Percentiles rank a stretch among this genome's conserved stretches.
Conservation (phyloP, 2,797 vertebrate species). For the Eulemur mongoz region DNA sequence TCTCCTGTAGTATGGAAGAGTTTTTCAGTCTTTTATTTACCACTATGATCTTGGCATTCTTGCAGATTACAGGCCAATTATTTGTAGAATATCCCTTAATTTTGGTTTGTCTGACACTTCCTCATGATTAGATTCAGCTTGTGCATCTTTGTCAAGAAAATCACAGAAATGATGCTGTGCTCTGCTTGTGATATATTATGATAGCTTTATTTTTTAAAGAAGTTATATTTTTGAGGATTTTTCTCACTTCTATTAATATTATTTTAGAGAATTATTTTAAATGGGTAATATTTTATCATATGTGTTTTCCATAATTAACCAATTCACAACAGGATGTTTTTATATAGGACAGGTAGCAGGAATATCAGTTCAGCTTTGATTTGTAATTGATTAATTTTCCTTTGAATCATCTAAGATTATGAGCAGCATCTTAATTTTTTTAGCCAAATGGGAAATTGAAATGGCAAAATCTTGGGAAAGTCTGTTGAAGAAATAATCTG, state of each 20-base stretch:
- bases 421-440: conserved; percentile 9
- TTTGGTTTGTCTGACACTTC: conserved; percentile 19
- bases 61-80: neutral
- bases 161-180: neutral
- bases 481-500: neutral
- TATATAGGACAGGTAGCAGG: neutral
- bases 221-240: neutral
- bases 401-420: neutral
- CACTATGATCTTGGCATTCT: neutral
- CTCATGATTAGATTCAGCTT: neutral
- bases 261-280: conserved; percentile 2
- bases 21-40: neutral
- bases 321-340: neutral
- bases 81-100: neutral
- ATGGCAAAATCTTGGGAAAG: neutral
- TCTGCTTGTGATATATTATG: neutral
- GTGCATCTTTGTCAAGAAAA: neutral
- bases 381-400: neutral
- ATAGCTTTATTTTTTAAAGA: neutral
- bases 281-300: neutral
- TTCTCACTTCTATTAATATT: neutral
- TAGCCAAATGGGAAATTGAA: neutral
- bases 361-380: conserved; percentile 13
- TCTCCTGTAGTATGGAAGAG: neutral
- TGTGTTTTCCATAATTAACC: neutral